These are phyloP conservation scores for Drosophila pegasa DNA, from an alignment of 2,888 invertebrate genomes.

Conservation along the genomic window DNA sequence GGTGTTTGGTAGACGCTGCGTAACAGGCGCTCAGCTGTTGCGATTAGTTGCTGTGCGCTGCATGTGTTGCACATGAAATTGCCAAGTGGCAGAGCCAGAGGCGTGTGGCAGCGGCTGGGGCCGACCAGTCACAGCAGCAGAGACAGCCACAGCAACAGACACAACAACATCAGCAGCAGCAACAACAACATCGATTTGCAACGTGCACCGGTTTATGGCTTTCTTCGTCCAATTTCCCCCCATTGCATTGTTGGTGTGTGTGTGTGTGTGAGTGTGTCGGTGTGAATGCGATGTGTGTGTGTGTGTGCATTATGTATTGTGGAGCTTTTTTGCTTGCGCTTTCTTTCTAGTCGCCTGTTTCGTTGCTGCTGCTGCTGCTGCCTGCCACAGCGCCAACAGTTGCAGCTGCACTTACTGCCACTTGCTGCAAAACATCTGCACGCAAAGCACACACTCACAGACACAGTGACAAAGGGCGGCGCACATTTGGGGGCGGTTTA, in stretches of 20 bases:
- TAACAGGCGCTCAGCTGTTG: slow-evolving; percentile 77
- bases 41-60: slow-evolving; percentile 35
- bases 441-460: slow-evolving; percentile 8
- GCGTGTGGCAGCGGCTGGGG: not conserved
- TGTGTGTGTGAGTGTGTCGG: slow-evolving; percentile 3
- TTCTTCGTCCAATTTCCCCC: slow-evolving; percentile 47
- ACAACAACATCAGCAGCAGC: slow-evolving; percentile 10
- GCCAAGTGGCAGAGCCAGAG: slow-evolving; percentile 8
- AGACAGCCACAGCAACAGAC: not conserved
- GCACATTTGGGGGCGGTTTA: not conserved
- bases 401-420: slow-evolving; percentile 62
- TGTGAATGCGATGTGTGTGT: not conserved
- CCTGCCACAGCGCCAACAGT: slow-evolving; percentile 55
- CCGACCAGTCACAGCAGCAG: slow-evolving; percentile 3
- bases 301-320: slow-evolving; percentile 16
- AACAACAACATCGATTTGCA: slow-evolving; percentile 20
- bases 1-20: slow-evolving; percentile 76
- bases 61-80: slow-evolving; percentile 45
- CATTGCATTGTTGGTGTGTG: slow-evolving; percentile 9
- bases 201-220: slow-evolving; percentile 60
- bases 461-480: not conserved
- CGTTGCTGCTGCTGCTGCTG: slow-evolving; percentile 48
- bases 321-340: slow-evolving; percentile 69
- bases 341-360: slow-evolving; percentile 78
- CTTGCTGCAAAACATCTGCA: slow-evolving; percentile 29